Evolutionary conservation across 2,888 invertebrate genomes (phyloP), one percentile per base, ranked within the genome.

Genomic region (Arrhopalites spinosus): DNA sequence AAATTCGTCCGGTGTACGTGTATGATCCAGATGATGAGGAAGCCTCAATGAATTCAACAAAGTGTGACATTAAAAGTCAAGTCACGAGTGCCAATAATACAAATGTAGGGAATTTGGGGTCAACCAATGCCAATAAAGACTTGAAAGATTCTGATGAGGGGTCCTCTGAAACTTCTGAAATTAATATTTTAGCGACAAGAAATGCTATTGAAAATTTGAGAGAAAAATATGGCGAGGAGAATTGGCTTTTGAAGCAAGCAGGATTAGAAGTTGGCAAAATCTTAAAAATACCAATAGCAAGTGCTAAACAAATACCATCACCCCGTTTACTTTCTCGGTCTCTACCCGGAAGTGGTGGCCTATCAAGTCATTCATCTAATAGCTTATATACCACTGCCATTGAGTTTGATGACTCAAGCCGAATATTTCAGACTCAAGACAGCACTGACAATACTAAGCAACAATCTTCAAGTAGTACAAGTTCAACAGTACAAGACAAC

Each of bases 201-300:
- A 75, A 78, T 27, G 78, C 79, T 1, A 78, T 81, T 63, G 77
- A 79, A 20, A 50, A 77, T 15, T 56, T 83, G 1, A 53, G 83
- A 17, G 78, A 80, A 30, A 83, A 81, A 29, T 83, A 81, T 73
- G 83, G 83, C 0, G 77, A 79, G 11, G 81, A 83, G 30, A 76
- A 80, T 59, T 83, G 81, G 83, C 77, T 83, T 11, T 64, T 81
- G 11, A 75, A 78, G 30, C 81, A 81, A 20, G 81, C 80, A 11
- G 78, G 81, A 11, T 77, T 75, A 63, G 80, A 81, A 73, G 77
- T 83, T 20, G 78, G 77, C 7, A 81, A 80, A 66, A 71, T 81
- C 11, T 69, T 83, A 20, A 69, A 76, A 59, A 81, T 82, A 53
- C 81, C 80, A 63, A 27, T 8, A 29, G 27, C 63, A 8, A 8